These are phyloP conservation scores for Fissipunctia ypsillon DNA, from an alignment of 2,888 invertebrate species.

Conservation along the genomic window DNA sequence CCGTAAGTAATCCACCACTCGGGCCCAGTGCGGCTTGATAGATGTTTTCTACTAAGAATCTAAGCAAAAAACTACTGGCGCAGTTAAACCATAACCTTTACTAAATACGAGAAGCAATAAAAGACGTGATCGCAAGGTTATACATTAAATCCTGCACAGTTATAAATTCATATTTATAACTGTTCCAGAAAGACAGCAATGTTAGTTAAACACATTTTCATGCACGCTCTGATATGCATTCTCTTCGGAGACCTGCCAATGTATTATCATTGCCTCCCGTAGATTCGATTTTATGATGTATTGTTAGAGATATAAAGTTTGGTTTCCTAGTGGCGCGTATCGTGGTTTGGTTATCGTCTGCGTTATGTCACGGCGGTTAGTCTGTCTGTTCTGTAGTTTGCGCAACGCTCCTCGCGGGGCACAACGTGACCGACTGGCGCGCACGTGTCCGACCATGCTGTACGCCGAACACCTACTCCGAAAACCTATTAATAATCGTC, in stretches of 20 bases:
- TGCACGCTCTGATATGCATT: conserved; percentile 36
- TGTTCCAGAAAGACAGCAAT: conserved; percentile 39
- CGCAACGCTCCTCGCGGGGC: conserved; percentile 55
- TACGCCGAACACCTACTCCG: conserved; percentile 25
- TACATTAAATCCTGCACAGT: conserved; percentile 24
- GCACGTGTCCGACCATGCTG: conserved; percentile 59
- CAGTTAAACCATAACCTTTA: conserved; percentile 34
- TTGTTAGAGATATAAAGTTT: conserved; percentile 33
- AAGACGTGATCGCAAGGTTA: conserved; percentile 34
- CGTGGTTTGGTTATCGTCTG: conserved; percentile 46
- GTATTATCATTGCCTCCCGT: conserved; percentile 24
- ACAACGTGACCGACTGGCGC: conserved; percentile 62
- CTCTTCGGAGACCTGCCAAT: conserved; percentile 6
- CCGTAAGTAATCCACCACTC: too few species aligned
- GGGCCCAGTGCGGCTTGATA: too few species aligned
- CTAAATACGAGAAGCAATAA: too few species aligned
- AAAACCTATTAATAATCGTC: conserved; percentile 43
- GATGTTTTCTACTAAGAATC: not conserved
- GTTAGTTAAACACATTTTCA: conserved; percentile 19
- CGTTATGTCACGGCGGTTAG: conserved; percentile 58
- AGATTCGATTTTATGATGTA: conserved; percentile 30
- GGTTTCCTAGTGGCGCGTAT: conserved; percentile 17
- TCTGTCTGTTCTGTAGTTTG: conserved; percentile 53
- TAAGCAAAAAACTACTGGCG: not conserved
- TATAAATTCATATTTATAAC: conserved; percentile 9